Conservation (phyloP, 30 jellyfish, hydroid and myxozoan species). For the Aurelia sp. region DNA sequence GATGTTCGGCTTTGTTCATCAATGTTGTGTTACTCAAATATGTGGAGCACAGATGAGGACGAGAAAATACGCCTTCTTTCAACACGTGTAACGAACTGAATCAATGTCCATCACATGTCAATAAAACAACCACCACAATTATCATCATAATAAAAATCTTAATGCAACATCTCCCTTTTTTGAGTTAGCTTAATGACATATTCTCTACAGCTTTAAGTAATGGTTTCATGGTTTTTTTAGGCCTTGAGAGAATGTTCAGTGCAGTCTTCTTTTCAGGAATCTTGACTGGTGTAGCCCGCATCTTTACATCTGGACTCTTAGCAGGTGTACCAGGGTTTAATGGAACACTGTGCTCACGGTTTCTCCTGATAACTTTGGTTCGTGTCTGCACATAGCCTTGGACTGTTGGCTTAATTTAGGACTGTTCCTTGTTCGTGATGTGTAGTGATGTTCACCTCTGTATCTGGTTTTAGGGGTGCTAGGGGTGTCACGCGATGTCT, state of each 20-base stretch:
- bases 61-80: no score
- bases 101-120: no score
- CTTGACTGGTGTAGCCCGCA: constrained; percentile 16
- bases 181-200: no score
- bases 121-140: no score
- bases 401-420: constrained; percentile 42
- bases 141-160: no score
- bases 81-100: no score
- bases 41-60: no score
- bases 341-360: constrained; percentile 58
- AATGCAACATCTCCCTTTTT: no score
- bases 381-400: constrained; percentile 59
- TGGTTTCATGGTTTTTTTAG: neutral
- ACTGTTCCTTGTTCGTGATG: constrained; percentile 40
- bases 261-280: constrained; percentile 34
- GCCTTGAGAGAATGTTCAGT: constrained; percentile 60
- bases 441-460: constrained; percentile 40
- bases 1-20: no score
- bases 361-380: constrained; percentile 42
- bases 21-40: no score
- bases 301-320: constrained; percentile 20
- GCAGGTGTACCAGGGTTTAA: constrained; percentile 19
- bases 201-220: no score
- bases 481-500: constrained; percentile 41
- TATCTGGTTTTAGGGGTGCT: constrained; percentile 30